Base-by-base conservation (phyloP, 2,113 vertebrate genomes). In the Mungos mungo region DNA sequence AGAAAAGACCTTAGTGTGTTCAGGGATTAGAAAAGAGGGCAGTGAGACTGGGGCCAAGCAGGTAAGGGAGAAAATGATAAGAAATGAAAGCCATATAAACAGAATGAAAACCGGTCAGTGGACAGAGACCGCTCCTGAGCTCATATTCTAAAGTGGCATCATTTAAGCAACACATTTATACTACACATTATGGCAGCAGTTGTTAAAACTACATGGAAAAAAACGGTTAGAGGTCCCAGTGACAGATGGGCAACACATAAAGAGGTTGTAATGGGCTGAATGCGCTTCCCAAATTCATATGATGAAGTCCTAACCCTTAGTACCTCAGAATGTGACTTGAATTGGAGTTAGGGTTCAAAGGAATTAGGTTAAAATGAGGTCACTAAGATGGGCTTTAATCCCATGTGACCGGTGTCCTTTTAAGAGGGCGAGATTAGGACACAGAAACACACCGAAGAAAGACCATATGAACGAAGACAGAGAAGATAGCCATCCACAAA, bases 81-180 rank as follows among this genome's bases (percentile, higher is more conserved):
- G 25, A 93, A 96, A 71, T 45, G 6, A 87, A 93, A 88, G 19
- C 60, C 47, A 88, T n/a, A 29, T 38, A 41, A 18, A 68, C 1
- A 66, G 18, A 94, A 79, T 50, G 45, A 96, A 95, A 65, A 82
- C 31, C 47, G 54, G 3, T 35, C 3, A 7, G 33, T n/a, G 2
- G 66, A 27, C 15, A 69, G 52, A 95, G 14, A 69, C 33, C 35
- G 57, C 14, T 31, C 84, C 14, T 13, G 63, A 88, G 25, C 4
- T 4, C 21, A 47, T 87, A 52, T 74, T 68, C 19, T 90, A 83
- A 79, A 92, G 29, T 63, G 25, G 11, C 47, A 89, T 79, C 15
- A 74, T 95, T 93, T 66, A 82, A 94, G 88, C 29, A 80, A 71
- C 29, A 35, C n/a, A 41, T 76, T 84, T 92, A 81, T 72, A 93